Evolutionary conservation across 2,113 vertebrate species (phyloP).

Genomic region (Archilochus colubris): DNA sequence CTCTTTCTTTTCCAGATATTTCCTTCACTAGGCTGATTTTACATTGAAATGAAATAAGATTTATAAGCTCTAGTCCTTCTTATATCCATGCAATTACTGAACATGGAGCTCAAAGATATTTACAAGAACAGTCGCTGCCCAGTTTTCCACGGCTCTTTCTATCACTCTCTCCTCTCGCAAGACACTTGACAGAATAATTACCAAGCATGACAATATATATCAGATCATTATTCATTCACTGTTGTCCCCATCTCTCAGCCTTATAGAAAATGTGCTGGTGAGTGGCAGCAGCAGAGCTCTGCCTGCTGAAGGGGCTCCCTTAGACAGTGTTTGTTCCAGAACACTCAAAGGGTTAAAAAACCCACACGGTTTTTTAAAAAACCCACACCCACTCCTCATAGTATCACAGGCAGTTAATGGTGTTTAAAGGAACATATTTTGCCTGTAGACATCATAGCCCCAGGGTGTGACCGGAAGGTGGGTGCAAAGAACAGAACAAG

Average conservation of each 20-base stretch:
- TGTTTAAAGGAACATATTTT: conserved; percentile 48
- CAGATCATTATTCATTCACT: not conserved
- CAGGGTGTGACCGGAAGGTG: not conserved
- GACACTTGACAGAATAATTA: not conserved
- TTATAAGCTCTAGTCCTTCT: not conserved
- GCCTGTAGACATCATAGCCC: conserved; percentile 11
- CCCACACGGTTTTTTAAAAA: not conserved
- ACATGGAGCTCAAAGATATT: not conserved
- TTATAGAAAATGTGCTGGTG: not conserved
- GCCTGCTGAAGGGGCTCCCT: accelerated
- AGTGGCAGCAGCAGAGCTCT: not conserved
- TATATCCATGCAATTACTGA: not conserved
- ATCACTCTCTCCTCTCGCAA: not conserved
- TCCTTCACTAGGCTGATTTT: not conserved
- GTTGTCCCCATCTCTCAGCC: not conserved
- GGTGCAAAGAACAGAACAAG: not conserved
- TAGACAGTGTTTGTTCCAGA: not conserved
- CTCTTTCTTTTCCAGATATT: not conserved
- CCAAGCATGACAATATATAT: not conserved
- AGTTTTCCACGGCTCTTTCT: not conserved
- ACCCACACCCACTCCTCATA: not conserved
- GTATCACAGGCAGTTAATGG: conserved; percentile 3
- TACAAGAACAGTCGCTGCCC: not conserved
- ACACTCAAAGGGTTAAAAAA: conserved; percentile 4
- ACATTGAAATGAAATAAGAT: not conserved